Percentiles rank a stretch among this genome's conserved stretches.
phyloP scores from a whole-genome alignment of 2,888 invertebrate genomes.

The Xestia sexstrigata region DNA sequence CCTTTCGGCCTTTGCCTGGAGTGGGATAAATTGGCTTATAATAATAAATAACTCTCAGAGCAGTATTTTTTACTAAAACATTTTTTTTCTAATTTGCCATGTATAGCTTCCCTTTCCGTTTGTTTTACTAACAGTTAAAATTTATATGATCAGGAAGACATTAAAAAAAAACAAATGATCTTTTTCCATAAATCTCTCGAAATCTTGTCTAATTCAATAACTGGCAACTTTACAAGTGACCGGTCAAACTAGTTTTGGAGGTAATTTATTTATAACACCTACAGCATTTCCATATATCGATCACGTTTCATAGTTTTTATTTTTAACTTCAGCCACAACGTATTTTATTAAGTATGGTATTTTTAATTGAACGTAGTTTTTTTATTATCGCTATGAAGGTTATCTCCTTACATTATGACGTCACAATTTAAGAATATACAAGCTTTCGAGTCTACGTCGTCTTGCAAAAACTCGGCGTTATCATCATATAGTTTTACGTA shows the following conservation, averaged over 20 bases:
- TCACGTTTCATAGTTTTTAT: conserved; percentile 41
- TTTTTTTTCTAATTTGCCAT: background rate
- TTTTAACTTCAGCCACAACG: conserved; percentile 48
- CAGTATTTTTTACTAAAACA: background rate
- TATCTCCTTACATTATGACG: conserved; percentile 27
- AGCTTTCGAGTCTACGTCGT: conserved; percentile 8
- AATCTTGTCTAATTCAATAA: conserved; percentile 26
- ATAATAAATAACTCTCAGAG: background rate
- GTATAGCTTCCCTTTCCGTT: conserved; percentile 46
- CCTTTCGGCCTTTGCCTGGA: no score
- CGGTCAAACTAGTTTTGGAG: conserved; percentile 52
- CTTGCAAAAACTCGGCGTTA: conserved; percentile 26
- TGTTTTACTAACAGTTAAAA: background rate
- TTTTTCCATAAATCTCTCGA: conserved; percentile 16
- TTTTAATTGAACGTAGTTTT: conserved; percentile 24
- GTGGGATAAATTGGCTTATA: no score
- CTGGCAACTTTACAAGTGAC: conserved; percentile 6
- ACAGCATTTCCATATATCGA: conserved; percentile 33
- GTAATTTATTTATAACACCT: conserved; percentile 51
- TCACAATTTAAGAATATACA: conserved; percentile 12
- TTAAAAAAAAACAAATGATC: background rate
- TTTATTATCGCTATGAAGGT: conserved; percentile 45
- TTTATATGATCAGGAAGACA: conserved; percentile 18
- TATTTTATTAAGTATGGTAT: conserved; percentile 20
- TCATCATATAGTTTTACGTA: conserved; percentile 46